Evolutionary conservation across 2,113 vertebrate genomes (phyloP).

Genomic region (Paradoxurus hermaphroditus): DNA sequence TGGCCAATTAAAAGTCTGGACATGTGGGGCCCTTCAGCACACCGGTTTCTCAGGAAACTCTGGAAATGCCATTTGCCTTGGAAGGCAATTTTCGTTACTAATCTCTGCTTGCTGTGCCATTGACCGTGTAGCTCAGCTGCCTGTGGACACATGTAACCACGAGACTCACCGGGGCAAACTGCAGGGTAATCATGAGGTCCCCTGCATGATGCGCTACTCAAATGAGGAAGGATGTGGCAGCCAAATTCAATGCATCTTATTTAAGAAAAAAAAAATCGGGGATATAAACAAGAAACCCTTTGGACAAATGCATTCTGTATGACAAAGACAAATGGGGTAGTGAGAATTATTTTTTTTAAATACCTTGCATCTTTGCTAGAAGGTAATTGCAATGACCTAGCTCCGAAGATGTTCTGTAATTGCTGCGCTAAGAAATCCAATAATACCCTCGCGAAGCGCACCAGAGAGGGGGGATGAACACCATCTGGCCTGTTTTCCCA

Average conservation of each 20-base stretch:
- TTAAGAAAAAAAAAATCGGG: neutral
- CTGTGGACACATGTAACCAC: neutral
- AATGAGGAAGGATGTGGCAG: neutral
- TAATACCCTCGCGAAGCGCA: neutral
- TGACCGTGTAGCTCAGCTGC: neutral
- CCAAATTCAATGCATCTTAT: neutral
- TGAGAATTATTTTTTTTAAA: neutral
- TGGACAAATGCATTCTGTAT: neutral
- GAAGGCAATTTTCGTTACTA: neutral
- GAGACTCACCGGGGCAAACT: neutral
- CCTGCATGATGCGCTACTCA: neutral
- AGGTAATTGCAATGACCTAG: neutral
- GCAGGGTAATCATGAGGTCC: neutral
- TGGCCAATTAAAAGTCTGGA: neutral
- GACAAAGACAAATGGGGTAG: neutral
- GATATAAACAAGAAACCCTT: neutral
- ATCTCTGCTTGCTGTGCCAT: neutral
- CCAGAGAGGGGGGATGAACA: neutral
- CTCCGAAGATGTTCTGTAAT: neutral
- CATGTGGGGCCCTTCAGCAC: accelerated
- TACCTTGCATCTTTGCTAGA: neutral
- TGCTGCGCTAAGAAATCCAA: neutral
- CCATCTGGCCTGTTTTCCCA: constrained; percentile 49
- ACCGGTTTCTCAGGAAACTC: neutral
- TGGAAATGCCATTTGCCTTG: neutral